Evolutionary conservation across 2,113 vertebrate genomes (phyloP).

Genomic region (Malaclemys terrapin): DNA sequence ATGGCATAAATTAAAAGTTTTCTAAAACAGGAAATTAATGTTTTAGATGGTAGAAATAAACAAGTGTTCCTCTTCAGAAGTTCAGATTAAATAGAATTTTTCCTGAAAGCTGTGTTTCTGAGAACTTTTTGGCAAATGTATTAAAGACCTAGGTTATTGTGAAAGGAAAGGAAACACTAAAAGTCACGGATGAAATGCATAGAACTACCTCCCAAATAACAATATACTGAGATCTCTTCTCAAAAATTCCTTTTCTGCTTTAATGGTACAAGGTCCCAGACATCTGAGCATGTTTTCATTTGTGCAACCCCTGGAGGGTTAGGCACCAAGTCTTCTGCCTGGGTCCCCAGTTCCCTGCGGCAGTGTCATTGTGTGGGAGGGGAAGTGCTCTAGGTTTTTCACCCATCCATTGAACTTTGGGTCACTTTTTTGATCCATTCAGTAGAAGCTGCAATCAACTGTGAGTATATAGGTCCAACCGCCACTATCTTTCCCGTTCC

Average conservation of each 20-base stretch:
- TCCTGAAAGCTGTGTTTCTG: constrained; percentile 15
- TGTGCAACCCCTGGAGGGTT: constrained; percentile 32
- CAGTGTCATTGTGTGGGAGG: constrained; percentile 36
- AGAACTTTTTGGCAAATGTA: constrained; percentile 59
- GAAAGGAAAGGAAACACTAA: constrained; percentile 74
- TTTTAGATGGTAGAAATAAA: constrained; percentile 64
- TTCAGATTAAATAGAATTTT: constrained; percentile 41
- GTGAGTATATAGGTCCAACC: constrained; percentile 23
- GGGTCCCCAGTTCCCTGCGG: constrained; percentile 19
- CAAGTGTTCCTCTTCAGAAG: constrained; percentile 51
- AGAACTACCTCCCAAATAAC: constrained; percentile 54
- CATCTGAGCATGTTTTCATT: constrained; percentile 40
- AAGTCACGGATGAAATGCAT: constrained; percentile 49
- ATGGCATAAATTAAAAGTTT: constrained; percentile 56
- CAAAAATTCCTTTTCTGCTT: constrained; percentile 45
- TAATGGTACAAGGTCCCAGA: constrained; percentile 17
- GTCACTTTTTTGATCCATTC: constrained; percentile 62
- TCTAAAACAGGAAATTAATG: constrained; percentile 78
- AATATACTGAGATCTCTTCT: constrained; percentile 48
- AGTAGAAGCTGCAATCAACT: background rate
- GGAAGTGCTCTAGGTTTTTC: constrained; percentile 31
- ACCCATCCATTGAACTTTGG: constrained; percentile 57
- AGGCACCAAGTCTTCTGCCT: constrained; percentile 60
- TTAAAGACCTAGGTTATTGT: constrained; percentile 67
- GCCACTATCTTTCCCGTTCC: constrained; percentile 1